Conservation (phyloP, 1,140 invertebrate species). For the Atta colombica region DNA sequence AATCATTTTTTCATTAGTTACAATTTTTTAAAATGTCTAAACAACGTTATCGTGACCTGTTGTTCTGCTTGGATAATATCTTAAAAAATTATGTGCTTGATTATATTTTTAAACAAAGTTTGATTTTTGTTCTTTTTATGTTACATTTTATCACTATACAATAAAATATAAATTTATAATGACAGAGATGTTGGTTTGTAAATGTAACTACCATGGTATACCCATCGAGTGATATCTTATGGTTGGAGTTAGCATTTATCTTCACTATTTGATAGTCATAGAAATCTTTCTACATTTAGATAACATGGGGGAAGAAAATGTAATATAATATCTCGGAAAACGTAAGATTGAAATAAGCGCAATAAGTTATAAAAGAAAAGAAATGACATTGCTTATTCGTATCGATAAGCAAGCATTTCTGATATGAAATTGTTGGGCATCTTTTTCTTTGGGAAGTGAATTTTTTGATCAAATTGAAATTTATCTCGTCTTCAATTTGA, state of each 20-base stretch:
- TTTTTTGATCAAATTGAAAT: background rate
- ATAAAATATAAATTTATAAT: constrained; percentile 17
- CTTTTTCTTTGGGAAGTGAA: background rate
- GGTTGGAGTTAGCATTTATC: constrained; percentile 46
- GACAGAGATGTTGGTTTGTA: constrained; percentile 12
- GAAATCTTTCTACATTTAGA: constrained; percentile 50
- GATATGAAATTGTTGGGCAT: background rate
- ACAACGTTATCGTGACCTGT: too few species aligned
- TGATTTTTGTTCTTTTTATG: background rate
- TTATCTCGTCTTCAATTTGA: background rate
- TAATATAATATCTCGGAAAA: constrained; percentile 33
- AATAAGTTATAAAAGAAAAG: constrained; percentile 45
- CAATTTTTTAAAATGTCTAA: too few species aligned
- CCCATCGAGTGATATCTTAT: constrained; percentile 40
- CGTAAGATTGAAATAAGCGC: constrained; percentile 39
- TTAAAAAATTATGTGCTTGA: background rate
- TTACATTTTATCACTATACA: background rate
- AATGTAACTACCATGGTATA: background rate
- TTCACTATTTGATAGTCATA: constrained; percentile 60
- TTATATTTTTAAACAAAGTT: background rate
- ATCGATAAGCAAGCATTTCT: constrained; percentile 37
- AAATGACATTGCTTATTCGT: constrained; percentile 11
- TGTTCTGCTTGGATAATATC: background rate
- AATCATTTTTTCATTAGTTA: too few species aligned
- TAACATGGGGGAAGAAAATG: constrained; percentile 5